Conservation (phyloP, 2,888 invertebrate genomes). For the Dugesia japonica region DNA sequence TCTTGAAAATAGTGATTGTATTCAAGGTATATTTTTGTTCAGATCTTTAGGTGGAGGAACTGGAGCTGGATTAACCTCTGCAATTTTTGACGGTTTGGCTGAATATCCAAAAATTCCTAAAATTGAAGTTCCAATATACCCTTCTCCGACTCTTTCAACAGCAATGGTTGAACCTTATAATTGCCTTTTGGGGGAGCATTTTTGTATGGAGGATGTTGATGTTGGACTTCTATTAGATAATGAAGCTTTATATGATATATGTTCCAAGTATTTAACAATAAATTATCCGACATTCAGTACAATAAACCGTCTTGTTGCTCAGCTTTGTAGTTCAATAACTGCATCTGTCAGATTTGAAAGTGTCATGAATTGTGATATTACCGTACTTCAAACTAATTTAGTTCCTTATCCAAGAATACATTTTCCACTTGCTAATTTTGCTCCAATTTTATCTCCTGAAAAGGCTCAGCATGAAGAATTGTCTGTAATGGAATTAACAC, state of each 20-base stretch:
- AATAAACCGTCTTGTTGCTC: slow-evolving; percentile 64
- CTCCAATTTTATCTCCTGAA: slow-evolving; percentile 24
- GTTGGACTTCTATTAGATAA: slow-evolving; percentile 24
- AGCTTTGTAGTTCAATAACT: slow-evolving; percentile 25
- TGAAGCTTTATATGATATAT: slow-evolving; percentile 26
- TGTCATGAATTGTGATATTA: slow-evolving; percentile 26
- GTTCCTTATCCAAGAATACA: slow-evolving; percentile 33
- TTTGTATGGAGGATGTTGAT: slow-evolving; percentile 31
- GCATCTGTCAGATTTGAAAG: slow-evolving; percentile 28
- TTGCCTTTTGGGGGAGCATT: slow-evolving; percentile 20
- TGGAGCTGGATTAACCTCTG: slow-evolving; percentile 25
- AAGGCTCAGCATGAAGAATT: slow-evolving; percentile 53
- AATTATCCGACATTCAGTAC: slow-evolving; percentile 61
- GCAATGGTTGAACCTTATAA: slow-evolving; percentile 28
- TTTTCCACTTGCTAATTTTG: slow-evolving; percentile 25
- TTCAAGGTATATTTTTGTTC: slow-evolving; percentile 20
- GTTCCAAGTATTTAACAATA: not conserved
- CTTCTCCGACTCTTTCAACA: slow-evolving; percentile 21
- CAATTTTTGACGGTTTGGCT: slow-evolving; percentile 21
- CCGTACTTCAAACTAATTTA: slow-evolving; percentile 30
- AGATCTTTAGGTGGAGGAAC: slow-evolving; percentile 22
- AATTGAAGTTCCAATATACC: slow-evolving; percentile 28
- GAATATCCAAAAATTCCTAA: slow-evolving; percentile 26
- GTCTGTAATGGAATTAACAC: slow-evolving; percentile 61
- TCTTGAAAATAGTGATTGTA: slow-evolving; percentile 22